Evolutionary conservation across 2,888 invertebrate species (phyloP).

Genomic region (Allygus modestus): DNA sequence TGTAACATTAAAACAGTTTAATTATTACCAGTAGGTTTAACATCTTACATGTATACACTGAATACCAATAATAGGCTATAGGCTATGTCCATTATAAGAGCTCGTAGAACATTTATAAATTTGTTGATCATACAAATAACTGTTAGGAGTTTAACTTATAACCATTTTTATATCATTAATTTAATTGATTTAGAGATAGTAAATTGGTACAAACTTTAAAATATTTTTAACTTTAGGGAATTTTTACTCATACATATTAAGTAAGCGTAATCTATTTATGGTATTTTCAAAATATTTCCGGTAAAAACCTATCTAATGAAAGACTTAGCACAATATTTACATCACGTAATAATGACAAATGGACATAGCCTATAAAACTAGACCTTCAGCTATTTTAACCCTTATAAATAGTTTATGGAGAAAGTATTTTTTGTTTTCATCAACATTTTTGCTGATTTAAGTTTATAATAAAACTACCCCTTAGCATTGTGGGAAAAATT

Average conservation of each 20-base stretch:
- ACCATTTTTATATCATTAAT: background rate
- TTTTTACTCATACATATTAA: constrained; percentile 11
- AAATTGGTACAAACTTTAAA: constrained; percentile 42
- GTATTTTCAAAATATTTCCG: constrained; percentile 1
- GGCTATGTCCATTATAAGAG: constrained; percentile 46
- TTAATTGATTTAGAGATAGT: background rate
- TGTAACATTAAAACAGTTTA: constrained; percentile 24
- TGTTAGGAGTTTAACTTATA: constrained; percentile 2
- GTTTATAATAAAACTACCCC: no score
- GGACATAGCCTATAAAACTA: constrained; percentile 40
- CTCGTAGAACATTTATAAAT: background rate
- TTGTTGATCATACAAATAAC: constrained; percentile 1
- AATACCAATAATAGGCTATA: background rate
- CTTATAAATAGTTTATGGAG: no score
- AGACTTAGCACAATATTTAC: constrained; percentile 47
- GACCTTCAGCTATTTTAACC: constrained; percentile 35
- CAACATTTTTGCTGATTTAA: no score
- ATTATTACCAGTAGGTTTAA: constrained; percentile 21
- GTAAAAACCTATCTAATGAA: constrained; percentile 53
- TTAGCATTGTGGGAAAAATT: no score
- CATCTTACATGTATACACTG: constrained; percentile 17
- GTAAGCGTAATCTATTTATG: constrained; percentile 36
- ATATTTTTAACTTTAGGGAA: constrained; percentile 4
- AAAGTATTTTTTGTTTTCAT: no score
- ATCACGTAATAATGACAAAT: background rate